Evolutionary conservation across 2,888 invertebrate species (phyloP).

Genomic region (Gnatocerus cornutus): DNA sequence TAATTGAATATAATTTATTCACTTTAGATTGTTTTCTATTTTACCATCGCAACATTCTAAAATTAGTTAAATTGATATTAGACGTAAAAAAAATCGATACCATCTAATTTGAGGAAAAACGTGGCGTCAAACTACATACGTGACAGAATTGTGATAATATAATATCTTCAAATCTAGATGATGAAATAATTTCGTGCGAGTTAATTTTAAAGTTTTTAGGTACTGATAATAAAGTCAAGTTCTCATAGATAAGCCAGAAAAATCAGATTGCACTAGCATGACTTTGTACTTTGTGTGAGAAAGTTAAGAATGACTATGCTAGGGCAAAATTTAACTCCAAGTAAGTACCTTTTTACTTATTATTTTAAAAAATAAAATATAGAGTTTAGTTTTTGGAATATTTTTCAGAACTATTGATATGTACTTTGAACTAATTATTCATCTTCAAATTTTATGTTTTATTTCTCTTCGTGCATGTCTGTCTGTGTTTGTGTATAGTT

Average conservation of each 20-base stretch:
- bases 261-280: slow-evolving; percentile 34
- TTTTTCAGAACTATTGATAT: neutral
- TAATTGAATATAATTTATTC: too few species aligned
- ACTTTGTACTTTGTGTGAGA: slow-evolving; percentile 36
- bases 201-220: slow-evolving; percentile 28
- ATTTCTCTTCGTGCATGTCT: too few species aligned
- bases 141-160: slow-evolving; percentile 12
- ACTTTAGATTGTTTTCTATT: too few species aligned
- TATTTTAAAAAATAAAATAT: neutral
- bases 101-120: too few species aligned
- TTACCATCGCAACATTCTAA: too few species aligned
- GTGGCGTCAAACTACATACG: neutral
- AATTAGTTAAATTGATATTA: too few species aligned
- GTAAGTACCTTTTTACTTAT: slow-evolving; percentile 18
- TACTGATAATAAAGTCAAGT: slow-evolving; percentile 46
- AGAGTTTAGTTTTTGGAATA: neutral
- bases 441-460: too few species aligned
- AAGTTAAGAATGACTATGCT: slow-evolving; percentile 22
- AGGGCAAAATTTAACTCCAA: slow-evolving; percentile 2
- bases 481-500: too few species aligned
- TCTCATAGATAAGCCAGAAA: slow-evolving; percentile 39
- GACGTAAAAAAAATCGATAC: too few species aligned
- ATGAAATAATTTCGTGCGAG: slow-evolving; percentile 34
- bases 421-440: too few species aligned
- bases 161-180: slow-evolving; percentile 29